Evolutionary conservation across 2,888 invertebrate genomes (phyloP).

Genomic region (Sminthurinus aureus): DNA sequence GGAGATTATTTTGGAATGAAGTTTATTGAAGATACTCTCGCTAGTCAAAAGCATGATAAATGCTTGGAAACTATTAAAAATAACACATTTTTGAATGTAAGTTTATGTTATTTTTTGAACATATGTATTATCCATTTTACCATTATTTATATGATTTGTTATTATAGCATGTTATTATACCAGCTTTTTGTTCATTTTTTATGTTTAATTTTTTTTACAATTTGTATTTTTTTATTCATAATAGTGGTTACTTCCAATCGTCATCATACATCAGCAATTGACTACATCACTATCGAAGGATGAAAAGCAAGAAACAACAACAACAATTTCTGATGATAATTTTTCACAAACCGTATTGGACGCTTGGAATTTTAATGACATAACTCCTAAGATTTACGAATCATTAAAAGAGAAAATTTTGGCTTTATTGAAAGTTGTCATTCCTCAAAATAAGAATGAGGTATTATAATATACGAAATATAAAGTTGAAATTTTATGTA

Average conservation of each 20-base stretch:
- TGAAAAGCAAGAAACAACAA: not conserved
- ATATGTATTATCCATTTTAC: too few relatives aligned
- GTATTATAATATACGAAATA: not conserved
- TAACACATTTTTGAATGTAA: constrained; percentile 45
- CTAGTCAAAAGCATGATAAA: constrained; percentile 37
- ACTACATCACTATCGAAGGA: not conserved
- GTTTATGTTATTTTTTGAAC: constrained; percentile 19
- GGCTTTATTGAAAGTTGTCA: not conserved
- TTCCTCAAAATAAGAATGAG: constrained; percentile 20
- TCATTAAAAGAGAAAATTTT: not conserved
- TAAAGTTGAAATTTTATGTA: not conserved
- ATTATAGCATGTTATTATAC: not conserved
- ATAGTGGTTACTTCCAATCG: constrained; percentile 48
- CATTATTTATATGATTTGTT: not conserved
- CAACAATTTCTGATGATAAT: not conserved
- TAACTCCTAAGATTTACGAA: not conserved
- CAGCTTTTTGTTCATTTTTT: not conserved
- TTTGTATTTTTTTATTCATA: not conserved
- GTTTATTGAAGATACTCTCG: constrained; percentile 39
- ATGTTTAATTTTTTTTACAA: not conserved
- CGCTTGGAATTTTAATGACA: not conserved
- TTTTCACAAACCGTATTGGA: constrained; percentile 27
- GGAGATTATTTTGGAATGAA: constrained; percentile 49
- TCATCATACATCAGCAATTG: constrained; percentile 36
- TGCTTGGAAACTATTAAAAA: constrained; percentile 39